Evolutionary conservation across 2,113 vertebrate species (phyloP), one percentile per base, ranked within the genome.

Genomic region (Psittacara wagleri): DNA sequence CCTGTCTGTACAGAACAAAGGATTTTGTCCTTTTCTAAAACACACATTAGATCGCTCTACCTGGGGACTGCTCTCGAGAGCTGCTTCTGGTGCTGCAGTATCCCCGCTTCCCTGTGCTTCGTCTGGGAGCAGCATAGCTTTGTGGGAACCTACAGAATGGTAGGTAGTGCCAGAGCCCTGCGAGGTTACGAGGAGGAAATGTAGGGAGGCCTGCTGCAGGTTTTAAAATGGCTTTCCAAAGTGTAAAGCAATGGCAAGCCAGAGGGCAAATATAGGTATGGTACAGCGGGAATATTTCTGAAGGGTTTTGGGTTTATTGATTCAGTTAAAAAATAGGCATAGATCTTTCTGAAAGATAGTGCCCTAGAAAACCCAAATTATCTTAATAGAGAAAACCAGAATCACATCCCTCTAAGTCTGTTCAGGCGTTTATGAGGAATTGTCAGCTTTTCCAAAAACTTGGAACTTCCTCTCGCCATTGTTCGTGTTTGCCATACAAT

Each of bases 21-120:
- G 16, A 3, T 51, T 29, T 72, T 33, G 22, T 6, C 5, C 15
- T n/a, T 52, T 61, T 22, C 13, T 33, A 3, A 52, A 62, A 7
- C 8, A 16, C 6, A 0, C 2, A 3, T 15, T 12, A 13, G 24
- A 2, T 37, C 3, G 0, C 17, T 46, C 41, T 18, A 2, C 16
- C 4, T n/a, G 3, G 37, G 37, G 25, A 15, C 10, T 43, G 49
- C 35, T 35, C 27, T 24, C 25, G 13, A 10, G 19, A 35, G 28
- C 18, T 0, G 0, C 17, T 59, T 24, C 9, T 15, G 37, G 27
- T 10, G 22, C 59, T 9, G 12, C 18, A 3, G 11, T 10, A 11
- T 4, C 14, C 0, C 1, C 4, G 0, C 44, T 88, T 75, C 61
- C 43, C 72, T 13, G 3, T 31, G 52, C 69, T 74, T 63, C 77